Conservation (phyloP, 1,140 invertebrate species). For the Eulimnadia texana region DNA sequence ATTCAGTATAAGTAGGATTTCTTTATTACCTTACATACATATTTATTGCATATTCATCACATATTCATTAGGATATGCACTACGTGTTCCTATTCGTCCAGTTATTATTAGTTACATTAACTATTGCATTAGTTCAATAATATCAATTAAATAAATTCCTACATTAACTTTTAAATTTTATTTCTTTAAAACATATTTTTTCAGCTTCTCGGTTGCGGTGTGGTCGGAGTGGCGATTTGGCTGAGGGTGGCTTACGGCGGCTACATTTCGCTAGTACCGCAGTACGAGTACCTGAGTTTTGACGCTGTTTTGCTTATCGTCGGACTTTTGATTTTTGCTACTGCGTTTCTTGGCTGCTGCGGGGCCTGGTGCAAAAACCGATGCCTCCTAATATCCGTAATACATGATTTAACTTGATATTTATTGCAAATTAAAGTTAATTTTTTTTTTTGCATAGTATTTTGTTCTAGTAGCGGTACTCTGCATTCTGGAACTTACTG, state of each 20-base stretch:
- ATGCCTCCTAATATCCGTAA: conserved; percentile 56
- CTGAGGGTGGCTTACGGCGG: conserved; percentile 49
- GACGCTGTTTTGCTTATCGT: conserved; percentile 50
- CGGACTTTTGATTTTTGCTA: conserved; percentile 50
- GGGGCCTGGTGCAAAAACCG: conserved; percentile 64
- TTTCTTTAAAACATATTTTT: conserved; percentile 21
- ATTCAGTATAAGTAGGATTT: background rate
- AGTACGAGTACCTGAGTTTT: conserved; percentile 49
- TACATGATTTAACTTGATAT: no score
- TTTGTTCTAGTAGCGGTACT: conserved; percentile 64
- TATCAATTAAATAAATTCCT: background rate
- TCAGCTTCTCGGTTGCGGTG: conserved; percentile 56
- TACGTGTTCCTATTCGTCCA: conserved; percentile 1
- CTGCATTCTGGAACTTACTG: conserved; percentile 59
- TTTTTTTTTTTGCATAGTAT: conserved; percentile 41
- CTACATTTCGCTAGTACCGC: conserved; percentile 51
- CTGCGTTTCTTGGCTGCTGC: conserved; percentile 65
- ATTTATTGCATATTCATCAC: conserved; percentile 12
- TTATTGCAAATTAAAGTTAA: conserved; percentile 14
- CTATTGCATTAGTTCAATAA: background rate
- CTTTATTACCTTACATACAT: conserved; percentile 1
- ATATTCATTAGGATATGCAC: conserved; percentile 2
- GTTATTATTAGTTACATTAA: background rate
- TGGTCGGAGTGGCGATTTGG: conserved; percentile 59
- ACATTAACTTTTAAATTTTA: conserved; percentile 12